phyloP scores from a whole-genome alignment of 2,888 invertebrate species.

The Oxycera nigricornis region DNA sequence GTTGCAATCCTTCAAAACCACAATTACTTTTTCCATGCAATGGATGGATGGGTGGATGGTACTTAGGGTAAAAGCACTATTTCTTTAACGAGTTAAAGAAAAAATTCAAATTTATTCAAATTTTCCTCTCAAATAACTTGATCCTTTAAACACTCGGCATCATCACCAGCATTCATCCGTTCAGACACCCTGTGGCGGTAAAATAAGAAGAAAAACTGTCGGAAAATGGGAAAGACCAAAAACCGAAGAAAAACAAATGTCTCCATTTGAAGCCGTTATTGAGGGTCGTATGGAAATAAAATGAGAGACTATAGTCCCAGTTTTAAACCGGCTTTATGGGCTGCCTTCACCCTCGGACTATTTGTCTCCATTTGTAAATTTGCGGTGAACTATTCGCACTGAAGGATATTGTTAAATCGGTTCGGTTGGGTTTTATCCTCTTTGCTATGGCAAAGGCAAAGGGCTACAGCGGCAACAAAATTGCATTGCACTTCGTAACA shows the following conservation, averaged over 20 bases:
- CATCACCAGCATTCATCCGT: constrained; percentile 4
- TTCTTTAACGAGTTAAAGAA: neutral
- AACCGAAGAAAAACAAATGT: constrained; percentile 21
- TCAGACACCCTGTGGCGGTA: neutral
- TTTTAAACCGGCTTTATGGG: neutral
- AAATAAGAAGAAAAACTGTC: neutral
- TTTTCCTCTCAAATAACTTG: constrained; percentile 11
- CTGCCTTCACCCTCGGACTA: neutral
- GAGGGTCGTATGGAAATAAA: constrained; percentile 13
- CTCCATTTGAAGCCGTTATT: constrained; percentile 23
- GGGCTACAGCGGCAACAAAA: neutral
- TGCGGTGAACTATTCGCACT: constrained; percentile 26
- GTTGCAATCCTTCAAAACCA: neutral
- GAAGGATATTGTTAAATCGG: constrained; percentile 30
- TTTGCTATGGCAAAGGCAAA: constrained; percentile 34
- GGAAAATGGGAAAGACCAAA: neutral
- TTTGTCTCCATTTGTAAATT: neutral
- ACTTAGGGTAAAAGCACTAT: neutral
- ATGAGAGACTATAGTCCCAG: neutral
- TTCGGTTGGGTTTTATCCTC: constrained; percentile 19
- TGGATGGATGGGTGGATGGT: too few relatives aligned
- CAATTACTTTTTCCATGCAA: neutral
- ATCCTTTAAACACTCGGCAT: constrained; percentile 9
- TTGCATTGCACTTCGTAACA: constrained; percentile 17
- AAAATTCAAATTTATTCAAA: constrained; percentile 28